These are phyloP conservation scores for Drosophila diplacantha DNA, from an alignment of 2,888 invertebrate genomes.

Conservation along the genomic window DNA sequence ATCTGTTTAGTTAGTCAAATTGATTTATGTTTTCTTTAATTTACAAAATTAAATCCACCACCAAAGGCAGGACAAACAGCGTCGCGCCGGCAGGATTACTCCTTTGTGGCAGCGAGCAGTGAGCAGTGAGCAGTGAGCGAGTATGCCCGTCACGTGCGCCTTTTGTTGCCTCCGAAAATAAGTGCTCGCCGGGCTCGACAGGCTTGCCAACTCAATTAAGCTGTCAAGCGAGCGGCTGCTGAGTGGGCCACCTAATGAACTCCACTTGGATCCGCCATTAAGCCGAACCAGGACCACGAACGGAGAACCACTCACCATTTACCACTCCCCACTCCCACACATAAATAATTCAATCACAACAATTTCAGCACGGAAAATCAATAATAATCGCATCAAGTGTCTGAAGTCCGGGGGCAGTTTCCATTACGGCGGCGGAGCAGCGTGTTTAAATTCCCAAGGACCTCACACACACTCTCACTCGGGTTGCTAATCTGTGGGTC, in stretches of 20 bases:
- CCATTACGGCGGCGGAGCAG: constrained; percentile 32
- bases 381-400: constrained; percentile 62
- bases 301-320: not conserved
- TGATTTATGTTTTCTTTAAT: constrained; percentile 60
- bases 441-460: constrained; percentile 51
- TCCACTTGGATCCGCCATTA: constrained; percentile 18
- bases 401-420: constrained; percentile 25
- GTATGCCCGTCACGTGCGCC: constrained; percentile 42
- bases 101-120: constrained; percentile 12
- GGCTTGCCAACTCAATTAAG: constrained; percentile 41
- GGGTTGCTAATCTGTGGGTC: constrained; percentile 44
- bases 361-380: constrained; percentile 58
- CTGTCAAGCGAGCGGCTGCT: constrained; percentile 18
- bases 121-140: constrained; percentile 2
- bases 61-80: constrained; percentile 42
- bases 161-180: constrained; percentile 36
- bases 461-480: constrained; percentile 19
- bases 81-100: constrained; percentile 23
- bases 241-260: constrained; percentile 34
- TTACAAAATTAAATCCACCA: constrained; percentile 44
- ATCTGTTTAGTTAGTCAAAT: constrained; percentile 51
- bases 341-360: constrained; percentile 60
- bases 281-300: constrained; percentile 10
- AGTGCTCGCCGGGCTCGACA: constrained; percentile 38
- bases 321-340: constrained; percentile 7